Conservation (phyloP, 2,797 vertebrate species). For the Chiroxiphia lanceolata region DNA sequence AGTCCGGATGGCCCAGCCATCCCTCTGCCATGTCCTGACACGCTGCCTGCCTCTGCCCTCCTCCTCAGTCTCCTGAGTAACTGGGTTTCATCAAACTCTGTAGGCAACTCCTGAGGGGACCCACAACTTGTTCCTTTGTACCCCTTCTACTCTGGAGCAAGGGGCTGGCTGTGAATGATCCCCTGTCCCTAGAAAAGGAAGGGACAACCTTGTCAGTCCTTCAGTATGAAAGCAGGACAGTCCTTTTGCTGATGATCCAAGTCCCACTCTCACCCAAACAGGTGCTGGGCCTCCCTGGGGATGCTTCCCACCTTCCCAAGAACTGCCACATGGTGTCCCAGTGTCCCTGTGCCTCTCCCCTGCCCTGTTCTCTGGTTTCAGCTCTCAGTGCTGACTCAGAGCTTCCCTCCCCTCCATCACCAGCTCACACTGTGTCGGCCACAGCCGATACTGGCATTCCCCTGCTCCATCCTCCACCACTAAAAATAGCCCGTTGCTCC, state of each 20-base stretch:
- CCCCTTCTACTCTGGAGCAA: background rate
- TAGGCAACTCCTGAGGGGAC: background rate
- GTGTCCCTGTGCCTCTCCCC: background rate
- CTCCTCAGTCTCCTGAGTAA: background rate
- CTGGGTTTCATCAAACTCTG: background rate
- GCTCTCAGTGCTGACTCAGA: background rate
- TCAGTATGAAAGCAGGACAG: background rate
- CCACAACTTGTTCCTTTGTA: background rate
- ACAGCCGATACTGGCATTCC: background rate
- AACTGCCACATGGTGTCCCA: background rate
- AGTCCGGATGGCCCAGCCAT: background rate
- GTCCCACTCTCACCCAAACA: background rate
- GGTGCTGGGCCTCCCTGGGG: background rate
- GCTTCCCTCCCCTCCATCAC: background rate
- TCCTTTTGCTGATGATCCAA: background rate
- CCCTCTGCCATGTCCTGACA: background rate
- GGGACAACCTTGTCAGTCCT: background rate
- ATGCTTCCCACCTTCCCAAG: background rate
- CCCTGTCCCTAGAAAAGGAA: background rate
- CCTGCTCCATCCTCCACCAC: background rate
- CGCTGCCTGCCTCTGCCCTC: background rate
- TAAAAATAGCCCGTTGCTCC: background rate
- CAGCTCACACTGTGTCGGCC: background rate
- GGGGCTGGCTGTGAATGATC: background rate
- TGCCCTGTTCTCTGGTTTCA: background rate